Evolutionary conservation across 2,888 invertebrate genomes (phyloP).

Genomic region (Megastigmus dorsalis): DNA sequence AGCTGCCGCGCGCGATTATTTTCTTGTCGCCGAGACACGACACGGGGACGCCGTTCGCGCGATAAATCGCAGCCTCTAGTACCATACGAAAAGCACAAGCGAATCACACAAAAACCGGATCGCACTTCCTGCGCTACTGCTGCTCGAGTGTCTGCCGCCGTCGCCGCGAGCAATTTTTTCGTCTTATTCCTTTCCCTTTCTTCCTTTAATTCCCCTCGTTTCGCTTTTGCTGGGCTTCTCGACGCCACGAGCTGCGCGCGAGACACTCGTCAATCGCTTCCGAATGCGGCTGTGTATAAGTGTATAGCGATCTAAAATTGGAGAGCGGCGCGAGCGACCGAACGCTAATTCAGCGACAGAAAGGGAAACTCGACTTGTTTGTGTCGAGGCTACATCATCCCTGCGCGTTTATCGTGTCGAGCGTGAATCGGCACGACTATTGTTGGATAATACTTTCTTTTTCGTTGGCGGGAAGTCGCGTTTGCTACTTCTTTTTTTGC

Average conservation of each 20-base stretch:
- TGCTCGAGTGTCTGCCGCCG: background rate
- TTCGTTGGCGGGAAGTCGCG: background rate
- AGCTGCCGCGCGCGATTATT: no score
- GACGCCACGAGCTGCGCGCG: no score
- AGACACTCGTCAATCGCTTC: slow-evolving; percentile 6
- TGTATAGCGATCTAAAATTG: slow-evolving; percentile 16
- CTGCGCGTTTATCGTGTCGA: background rate
- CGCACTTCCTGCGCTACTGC: slow-evolving; percentile 36
- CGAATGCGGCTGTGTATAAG: slow-evolving; percentile 7
- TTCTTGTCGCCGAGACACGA: slow-evolving; percentile 1
- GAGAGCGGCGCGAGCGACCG: background rate
- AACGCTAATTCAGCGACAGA: no score
- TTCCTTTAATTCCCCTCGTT: background rate
- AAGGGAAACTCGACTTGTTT: slow-evolving; percentile 24
- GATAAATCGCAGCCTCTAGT: slow-evolving; percentile 40
- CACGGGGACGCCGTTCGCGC: slow-evolving; percentile 4
- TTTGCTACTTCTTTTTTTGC: background rate
- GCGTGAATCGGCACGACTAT: slow-evolving; percentile 32
- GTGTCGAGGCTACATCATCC: no score
- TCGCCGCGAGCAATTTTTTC: background rate
- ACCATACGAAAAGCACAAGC: no score
- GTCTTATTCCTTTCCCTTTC: slow-evolving; percentile 24
- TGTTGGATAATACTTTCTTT: slow-evolving; percentile 9
- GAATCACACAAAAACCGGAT: slow-evolving; percentile 36
- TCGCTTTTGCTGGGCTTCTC: background rate